A percentile compares a stretch with the other conserved stretches of the same genome.
Conservation (phyloP, 2,888 invertebrate species). For the Acleris holmiana region DNA sequence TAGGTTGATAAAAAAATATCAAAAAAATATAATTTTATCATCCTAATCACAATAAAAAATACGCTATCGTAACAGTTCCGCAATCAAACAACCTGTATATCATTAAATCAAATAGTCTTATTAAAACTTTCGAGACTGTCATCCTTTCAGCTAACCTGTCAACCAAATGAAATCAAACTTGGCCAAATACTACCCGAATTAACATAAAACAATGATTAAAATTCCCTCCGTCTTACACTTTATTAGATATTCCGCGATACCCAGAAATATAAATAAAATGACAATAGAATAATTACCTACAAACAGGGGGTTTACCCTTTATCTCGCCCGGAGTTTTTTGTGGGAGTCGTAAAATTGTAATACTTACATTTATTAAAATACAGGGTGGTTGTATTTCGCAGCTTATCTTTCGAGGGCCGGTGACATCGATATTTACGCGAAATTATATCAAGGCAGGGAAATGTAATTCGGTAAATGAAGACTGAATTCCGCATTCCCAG, state of each 20-base stretch:
- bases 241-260: conserved; percentile 77
- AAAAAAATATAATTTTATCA: no score
- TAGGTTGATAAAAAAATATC: no score
- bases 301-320: conserved; percentile 54
- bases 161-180: conserved; percentile 32
- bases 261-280: conserved; percentile 80
- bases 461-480: no score
- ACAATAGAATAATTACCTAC: conserved; percentile 76
- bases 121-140: background rate
- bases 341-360: conserved; percentile 31
- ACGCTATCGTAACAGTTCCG: no score
- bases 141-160: conserved; percentile 23
- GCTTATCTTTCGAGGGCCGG: conserved; percentile 1
- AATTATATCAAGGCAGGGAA: background rate
- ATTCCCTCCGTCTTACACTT: conserved; percentile 71
- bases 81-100: no score
- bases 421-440: conserved; percentile 4
- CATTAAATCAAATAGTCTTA: no score
- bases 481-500: no score
- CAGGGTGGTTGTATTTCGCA: conserved; percentile 2
- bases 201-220: conserved; percentile 80
- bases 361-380: conserved; percentile 28
- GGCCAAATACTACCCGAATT: conserved; percentile 58
- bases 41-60: no score
- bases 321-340: conserved; percentile 26